Percentiles rank a stretch among this genome's conserved stretches.
Conservation (phyloP, 2,888 invertebrate species). For the Cerastis rubricosa region DNA sequence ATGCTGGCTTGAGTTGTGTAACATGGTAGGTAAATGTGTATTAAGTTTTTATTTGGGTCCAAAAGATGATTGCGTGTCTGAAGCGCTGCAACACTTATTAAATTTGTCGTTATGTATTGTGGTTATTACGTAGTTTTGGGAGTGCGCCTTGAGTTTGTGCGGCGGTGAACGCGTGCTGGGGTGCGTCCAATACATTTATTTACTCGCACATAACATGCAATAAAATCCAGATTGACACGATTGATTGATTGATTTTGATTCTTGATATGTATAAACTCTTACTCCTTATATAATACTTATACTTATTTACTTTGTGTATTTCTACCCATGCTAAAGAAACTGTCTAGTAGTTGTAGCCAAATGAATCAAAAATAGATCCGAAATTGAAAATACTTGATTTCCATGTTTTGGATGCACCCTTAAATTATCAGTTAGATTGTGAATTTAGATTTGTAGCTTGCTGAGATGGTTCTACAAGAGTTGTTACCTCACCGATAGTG, state of each 20-base stretch:
- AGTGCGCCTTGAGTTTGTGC: slow-evolving; percentile 71
- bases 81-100: slow-evolving; percentile 40
- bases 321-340: slow-evolving; percentile 19
- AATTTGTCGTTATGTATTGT: slow-evolving; percentile 53
- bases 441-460: slow-evolving; percentile 84
- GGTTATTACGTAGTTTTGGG: slow-evolving; percentile 55
- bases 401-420: slow-evolving; percentile 80
- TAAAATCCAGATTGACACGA: slow-evolving; percentile 25
- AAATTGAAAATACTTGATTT: slow-evolving; percentile 34
- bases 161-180: slow-evolving; percentile 74
- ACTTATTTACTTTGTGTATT: slow-evolving; percentile 33
- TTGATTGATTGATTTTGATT: too few species aligned
- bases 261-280: slow-evolving; percentile 23
- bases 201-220: slow-evolving; percentile 28
- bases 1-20: slow-evolving; percentile 41
- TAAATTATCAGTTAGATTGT: slow-evolving; percentile 84
- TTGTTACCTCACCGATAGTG: slow-evolving; percentile 90
- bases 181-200: slow-evolving; percentile 74
- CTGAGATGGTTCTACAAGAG: slow-evolving; percentile 85
- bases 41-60: slow-evolving; percentile 72
- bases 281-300: slow-evolving; percentile 30
- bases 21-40: slow-evolving; percentile 32
- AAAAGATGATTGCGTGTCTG: slow-evolving; percentile 64
- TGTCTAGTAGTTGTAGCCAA: slow-evolving; percentile 14
- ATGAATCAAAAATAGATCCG: slow-evolving; percentile 10